Percentiles rank a stretch among this genome's conserved stretches.
Conservation (phyloP, 2,888 invertebrate species). For the Tinea pellionella region DNA sequence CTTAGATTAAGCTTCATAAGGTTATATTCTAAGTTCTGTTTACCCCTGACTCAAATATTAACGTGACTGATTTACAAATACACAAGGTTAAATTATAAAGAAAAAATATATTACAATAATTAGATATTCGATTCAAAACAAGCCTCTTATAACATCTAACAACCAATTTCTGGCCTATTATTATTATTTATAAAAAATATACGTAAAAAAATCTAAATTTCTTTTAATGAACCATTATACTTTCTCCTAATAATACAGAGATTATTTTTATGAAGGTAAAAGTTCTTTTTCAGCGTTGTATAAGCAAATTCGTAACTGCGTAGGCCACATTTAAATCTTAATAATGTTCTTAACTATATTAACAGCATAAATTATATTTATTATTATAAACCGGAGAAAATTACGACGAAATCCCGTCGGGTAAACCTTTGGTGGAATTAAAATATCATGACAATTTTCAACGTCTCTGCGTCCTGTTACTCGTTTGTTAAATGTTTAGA, state of each 20-base stretch:
- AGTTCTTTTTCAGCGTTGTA: background rate
- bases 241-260: background rate
- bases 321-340: slow-evolving; percentile 7
- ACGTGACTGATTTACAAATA: too few species aligned
- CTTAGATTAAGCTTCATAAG: too few species aligned
- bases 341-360: slow-evolving; percentile 5
- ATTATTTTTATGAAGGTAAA: background rate
- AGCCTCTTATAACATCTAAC: too few species aligned
- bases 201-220: too few species aligned
- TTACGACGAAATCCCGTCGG: slow-evolving; percentile 34
- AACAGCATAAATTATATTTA: slow-evolving; percentile 40
- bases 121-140: too few species aligned
- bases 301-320: background rate
- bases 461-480: background rate
- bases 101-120: too few species aligned
- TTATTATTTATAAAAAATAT: too few species aligned
- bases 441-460: slow-evolving; percentile 33
- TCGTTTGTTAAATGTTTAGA: background rate
- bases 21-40: too few species aligned
- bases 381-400: slow-evolving; percentile 42
- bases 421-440: slow-evolving; percentile 24
- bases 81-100: too few species aligned
- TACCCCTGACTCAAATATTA: too few species aligned
- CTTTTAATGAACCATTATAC: background rate
- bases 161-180: too few species aligned